Evolutionary conservation across 2,888 invertebrate genomes (phyloP).

Genomic region (Parthenolecanium corni): DNA sequence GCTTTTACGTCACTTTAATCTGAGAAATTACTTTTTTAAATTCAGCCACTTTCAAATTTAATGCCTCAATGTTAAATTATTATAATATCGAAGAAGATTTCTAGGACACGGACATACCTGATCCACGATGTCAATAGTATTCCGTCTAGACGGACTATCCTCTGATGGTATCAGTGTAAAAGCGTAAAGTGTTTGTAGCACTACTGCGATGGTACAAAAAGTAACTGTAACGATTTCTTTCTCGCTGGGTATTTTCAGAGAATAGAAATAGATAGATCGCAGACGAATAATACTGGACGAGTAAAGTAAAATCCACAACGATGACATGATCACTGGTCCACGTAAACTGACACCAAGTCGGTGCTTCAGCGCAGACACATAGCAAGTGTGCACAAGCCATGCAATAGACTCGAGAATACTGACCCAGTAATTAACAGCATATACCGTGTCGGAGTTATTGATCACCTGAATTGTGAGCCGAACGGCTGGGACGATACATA

Average conservation of each 20-base stretch:
- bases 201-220: slow-evolving; percentile 36
- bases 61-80: no score
- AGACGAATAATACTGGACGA: slow-evolving; percentile 56
- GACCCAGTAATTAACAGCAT: slow-evolving; percentile 57
- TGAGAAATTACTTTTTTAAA: no score
- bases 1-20: no score
- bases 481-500: slow-evolving; percentile 50
- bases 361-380: slow-evolving; percentile 52
- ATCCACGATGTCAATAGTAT: slow-evolving; percentile 10
- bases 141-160: slow-evolving; percentile 12
- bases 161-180: slow-evolving; percentile 24
- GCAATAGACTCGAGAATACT: slow-evolving; percentile 58
- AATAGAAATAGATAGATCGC: slow-evolving; percentile 44
- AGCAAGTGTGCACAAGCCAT: slow-evolving; percentile 73
- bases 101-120: background rate
- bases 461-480: slow-evolving; percentile 43
- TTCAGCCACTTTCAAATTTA: no score
- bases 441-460: slow-evolving; percentile 35
- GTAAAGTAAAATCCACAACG: slow-evolving; percentile 57
- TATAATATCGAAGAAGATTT: no score
- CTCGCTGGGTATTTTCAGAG: slow-evolving; percentile 3
- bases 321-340: slow-evolving; percentile 58
- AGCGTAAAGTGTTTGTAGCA: slow-evolving; percentile 35
- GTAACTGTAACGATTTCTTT: slow-evolving; percentile 38
- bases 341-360: slow-evolving; percentile 51